Evolutionary conservation across 2,113 vertebrate species (phyloP).

Genomic region (Otolemur garnettii): DNA sequence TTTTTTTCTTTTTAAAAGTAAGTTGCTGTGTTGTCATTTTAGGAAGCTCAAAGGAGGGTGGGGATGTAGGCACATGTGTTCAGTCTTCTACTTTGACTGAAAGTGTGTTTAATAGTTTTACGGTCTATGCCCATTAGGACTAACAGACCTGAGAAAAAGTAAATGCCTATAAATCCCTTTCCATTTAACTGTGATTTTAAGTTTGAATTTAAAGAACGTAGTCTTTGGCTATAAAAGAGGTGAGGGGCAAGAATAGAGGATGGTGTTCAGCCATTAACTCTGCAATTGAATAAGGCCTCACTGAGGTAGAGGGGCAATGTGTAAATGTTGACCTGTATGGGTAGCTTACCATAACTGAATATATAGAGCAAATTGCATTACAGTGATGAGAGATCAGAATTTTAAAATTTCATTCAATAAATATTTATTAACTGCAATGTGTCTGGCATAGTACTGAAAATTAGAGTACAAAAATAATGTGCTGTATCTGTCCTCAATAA

Average conservation of each 20-base stretch:
- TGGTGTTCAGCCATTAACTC: not conserved
- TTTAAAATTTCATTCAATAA: slow-evolving; percentile 27
- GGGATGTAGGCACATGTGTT: not conserved
- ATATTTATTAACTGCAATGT: not conserved
- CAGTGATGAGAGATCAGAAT: not conserved
- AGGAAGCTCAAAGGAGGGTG: not conserved
- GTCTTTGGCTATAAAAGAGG: slow-evolving; percentile 10
- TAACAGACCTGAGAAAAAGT: slow-evolving; percentile 2
- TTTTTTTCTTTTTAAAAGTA: not conserved
- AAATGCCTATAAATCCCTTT: slow-evolving; percentile 1
- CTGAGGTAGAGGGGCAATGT: not conserved
- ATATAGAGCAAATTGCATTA: not conserved
- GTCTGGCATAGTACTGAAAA: slow-evolving; percentile 26
- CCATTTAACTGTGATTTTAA: slow-evolving; percentile 26
- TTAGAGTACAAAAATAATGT: slow-evolving; percentile 24
- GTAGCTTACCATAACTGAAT: not conserved
- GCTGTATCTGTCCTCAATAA: not conserved
- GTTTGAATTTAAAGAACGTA: slow-evolving; percentile 31
- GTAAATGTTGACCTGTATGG: not conserved
- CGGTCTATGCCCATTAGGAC: not conserved
- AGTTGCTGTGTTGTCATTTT: not conserved
- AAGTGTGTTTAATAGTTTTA: not conserved
- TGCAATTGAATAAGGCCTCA: not conserved
- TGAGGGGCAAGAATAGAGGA: not conserved
- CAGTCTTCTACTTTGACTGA: not conserved